Evolutionary conservation across 2,888 invertebrate species (phyloP), one percentile per base, ranked within the genome.

Genomic region (Synanthedon myopaeformis): DNA sequence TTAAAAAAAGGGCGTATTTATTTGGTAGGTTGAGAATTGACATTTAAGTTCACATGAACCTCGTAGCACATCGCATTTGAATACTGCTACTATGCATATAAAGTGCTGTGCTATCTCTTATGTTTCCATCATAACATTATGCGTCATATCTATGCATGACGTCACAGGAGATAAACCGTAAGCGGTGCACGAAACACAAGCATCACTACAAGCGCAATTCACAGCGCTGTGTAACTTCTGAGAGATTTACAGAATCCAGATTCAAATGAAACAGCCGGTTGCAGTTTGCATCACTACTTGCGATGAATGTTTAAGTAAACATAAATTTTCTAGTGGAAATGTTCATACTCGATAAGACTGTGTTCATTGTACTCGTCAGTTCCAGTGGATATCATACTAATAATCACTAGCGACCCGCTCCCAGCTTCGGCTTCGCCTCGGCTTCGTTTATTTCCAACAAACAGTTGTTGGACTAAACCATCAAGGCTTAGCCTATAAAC

Each of bases 81-180:
- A 45, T 14, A 14, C 13, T 3, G 45, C 45, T 45, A 45, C 45
- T 45, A 45, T 45, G 45, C 45, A 45, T 45, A 45, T 45, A 45
- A 45, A 45, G n/a, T 45, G 45, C 14, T n/a, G 14, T 45, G 13
- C 45, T 45, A 45, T 45, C 45, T 45, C 45, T 45, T 45, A 45
- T 45, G 45, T 65, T 64, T 63, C 62, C 61, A 63, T 66, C 62
- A 64, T 62, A 62, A 59, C 61, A 58, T 54, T 59, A 60, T 57
- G 56, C 65, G 65, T 66, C 61, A 64, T 61, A 64, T 45, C 45
- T 67, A 71, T 71, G 70, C 72, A 65, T 66, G 65, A 66, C 63
- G 64, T 66, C 67, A 66, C 62, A 55, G 51, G 57, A 67, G 71
- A 70, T 72, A 72, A 69, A 72, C 70, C 61, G 57, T 61, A 60